Percentiles rank a stretch among this genome's conserved stretches.
Conservation (phyloP, 2,888 invertebrate species). For the Resseliella maxima region DNA sequence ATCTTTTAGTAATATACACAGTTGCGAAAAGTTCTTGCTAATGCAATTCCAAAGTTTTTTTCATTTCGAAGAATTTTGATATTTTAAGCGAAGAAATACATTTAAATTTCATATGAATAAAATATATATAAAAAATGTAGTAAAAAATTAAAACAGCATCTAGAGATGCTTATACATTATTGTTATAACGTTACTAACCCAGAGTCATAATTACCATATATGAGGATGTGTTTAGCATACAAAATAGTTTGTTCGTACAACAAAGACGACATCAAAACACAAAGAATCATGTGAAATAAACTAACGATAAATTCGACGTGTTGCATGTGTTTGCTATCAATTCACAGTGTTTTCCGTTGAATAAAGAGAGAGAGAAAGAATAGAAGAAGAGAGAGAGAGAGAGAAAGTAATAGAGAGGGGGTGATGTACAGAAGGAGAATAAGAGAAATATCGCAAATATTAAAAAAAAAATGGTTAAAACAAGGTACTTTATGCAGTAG, state of each 20-base stretch:
- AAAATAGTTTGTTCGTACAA: neutral
- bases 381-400: too few relatives aligned
- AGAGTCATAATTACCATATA: conserved; percentile 48
- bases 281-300: conserved; percentile 34
- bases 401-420: too few relatives aligned
- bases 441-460: neutral
- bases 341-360: neutral
- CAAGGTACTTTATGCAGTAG: conserved; percentile 1
- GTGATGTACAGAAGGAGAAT: neutral
- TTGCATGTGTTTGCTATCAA: neutral
- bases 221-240: neutral
- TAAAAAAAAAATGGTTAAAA: conserved; percentile 1
- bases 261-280: neutral
- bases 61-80: neutral
- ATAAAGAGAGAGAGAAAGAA: too few relatives aligned
- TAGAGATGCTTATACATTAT: neutral
- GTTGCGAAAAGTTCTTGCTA: neutral
- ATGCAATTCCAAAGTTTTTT: neutral
- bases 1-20: neutral
- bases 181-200: conserved; percentile 30
- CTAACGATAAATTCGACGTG: neutral
- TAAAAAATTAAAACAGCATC: neutral
- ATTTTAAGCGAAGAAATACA: neutral
- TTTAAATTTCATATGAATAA: neutral
- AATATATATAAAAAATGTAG: neutral